phyloP scores from a whole-genome alignment of 2,797 vertebrate genomes.

The Poeciliopsis turneri region DNA sequence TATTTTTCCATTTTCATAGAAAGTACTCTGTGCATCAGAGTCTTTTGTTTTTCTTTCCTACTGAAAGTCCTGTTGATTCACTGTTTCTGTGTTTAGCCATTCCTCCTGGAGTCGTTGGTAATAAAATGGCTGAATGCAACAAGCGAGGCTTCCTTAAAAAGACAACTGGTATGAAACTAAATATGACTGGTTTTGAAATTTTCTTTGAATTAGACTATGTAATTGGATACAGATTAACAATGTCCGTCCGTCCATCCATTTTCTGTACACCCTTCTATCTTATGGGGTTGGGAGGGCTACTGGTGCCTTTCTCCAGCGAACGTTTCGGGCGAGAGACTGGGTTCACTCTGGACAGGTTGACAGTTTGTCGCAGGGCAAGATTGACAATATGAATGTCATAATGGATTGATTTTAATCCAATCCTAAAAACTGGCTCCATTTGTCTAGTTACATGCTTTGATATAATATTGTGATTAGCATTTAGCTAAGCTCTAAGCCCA shows the following conservation, averaged over 20 bases:
- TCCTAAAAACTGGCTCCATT: not conserved
- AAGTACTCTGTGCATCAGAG: too few species aligned
- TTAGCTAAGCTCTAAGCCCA: not conserved
- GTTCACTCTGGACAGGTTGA: too few species aligned
- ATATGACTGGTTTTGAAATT: not conserved
- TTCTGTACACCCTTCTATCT: too few species aligned
- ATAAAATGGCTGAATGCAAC: not conserved
- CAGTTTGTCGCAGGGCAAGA: too few species aligned
- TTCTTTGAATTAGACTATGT: not conserved
- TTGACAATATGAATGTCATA: not conserved
- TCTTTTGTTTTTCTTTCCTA: too few species aligned
- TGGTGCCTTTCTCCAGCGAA: too few species aligned
- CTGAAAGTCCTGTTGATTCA: too few species aligned
- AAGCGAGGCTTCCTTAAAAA: not conserved
- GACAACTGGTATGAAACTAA: not conserved
- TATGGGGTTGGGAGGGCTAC: too few species aligned
- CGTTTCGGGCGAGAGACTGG: too few species aligned
- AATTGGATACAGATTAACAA: not conserved
- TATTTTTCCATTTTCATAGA: too few species aligned
- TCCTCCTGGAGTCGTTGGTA: not conserved
- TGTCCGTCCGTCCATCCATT: too few species aligned
- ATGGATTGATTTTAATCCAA: not conserved
- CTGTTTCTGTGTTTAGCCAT: not conserved
- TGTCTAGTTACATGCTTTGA: not conserved
- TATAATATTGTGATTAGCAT: not conserved